phyloP scores from a whole-genome alignment of 2,113 vertebrate genomes.

The Tinamus guttatus region DNA sequence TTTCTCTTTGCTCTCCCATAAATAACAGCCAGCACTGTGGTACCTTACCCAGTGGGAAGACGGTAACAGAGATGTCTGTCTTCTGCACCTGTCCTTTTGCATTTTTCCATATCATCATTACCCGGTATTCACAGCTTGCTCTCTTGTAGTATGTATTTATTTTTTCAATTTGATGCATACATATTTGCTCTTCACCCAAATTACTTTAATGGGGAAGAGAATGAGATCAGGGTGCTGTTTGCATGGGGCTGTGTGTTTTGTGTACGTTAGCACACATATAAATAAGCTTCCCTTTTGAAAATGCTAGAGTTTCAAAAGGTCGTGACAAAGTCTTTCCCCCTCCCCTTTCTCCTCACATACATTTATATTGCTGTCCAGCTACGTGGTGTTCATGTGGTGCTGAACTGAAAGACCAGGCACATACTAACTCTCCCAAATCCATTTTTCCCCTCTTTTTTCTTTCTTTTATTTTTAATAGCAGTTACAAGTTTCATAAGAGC shows the following conservation, averaged over 20 bases:
- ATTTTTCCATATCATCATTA: neutral
- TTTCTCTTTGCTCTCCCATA: neutral
- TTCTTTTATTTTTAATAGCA: neutral
- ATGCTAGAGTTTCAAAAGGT: neutral
- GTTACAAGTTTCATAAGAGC: neutral
- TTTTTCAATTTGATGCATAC: neutral
- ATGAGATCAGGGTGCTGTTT: neutral
- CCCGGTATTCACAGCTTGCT: neutral
- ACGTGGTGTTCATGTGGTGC: neutral
- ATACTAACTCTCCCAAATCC: neutral
- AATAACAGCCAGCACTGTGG: slow-evolving; percentile 24
- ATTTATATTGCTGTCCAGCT: neutral
- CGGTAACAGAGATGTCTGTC: neutral
- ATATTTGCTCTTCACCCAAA: neutral
- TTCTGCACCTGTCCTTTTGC: neutral
- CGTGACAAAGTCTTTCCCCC: neutral
- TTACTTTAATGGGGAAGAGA: neutral
- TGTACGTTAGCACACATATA: neutral
- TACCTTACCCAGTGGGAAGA: slow-evolving; percentile 18
- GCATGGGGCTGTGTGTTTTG: neutral
- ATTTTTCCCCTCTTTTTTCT: neutral
- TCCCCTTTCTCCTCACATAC: neutral
- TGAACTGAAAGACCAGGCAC: neutral
- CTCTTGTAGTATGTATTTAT: neutral
- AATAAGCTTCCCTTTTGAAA: neutral